Percentiles rank a stretch among this genome's conserved stretches.
Conservation (phyloP, 2,113 vertebrate species). For the Herpetotheres cachinnans region DNA sequence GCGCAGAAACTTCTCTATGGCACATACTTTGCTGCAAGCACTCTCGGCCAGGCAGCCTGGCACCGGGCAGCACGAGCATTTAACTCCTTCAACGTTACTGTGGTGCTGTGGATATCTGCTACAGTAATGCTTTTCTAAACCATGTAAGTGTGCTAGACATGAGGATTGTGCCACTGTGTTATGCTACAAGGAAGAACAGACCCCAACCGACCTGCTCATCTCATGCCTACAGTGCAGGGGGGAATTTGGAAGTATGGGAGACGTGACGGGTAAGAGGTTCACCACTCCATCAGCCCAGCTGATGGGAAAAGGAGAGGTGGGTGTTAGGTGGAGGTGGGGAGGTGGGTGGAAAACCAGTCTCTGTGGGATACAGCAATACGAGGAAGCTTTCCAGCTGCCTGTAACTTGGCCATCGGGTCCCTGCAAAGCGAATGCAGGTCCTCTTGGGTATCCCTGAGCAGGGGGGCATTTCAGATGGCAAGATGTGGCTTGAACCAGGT, state of each 20-base stretch:
- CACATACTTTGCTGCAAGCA: neutral
- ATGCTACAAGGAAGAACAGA: neutral
- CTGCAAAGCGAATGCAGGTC: neutral
- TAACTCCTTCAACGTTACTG: neutral
- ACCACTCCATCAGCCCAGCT: neutral
- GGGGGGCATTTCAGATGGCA: neutral
- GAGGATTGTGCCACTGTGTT: neutral
- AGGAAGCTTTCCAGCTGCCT: neutral
- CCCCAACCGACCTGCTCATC: neutral
- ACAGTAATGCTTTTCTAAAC: neutral
- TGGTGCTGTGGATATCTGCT: neutral
- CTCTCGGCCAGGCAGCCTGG: neutral
- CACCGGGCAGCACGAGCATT: neutral
- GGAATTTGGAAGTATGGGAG: neutral
- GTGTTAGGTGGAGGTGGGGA: neutral
- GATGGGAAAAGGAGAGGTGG: neutral
- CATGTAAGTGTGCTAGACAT: rapidly evolving
- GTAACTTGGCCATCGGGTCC: neutral
- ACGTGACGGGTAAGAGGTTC: neutral
- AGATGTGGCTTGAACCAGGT: neutral
- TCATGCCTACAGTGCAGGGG: rapidly evolving
- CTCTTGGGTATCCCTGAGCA: neutral
- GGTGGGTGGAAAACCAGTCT: neutral
- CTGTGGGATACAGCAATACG: rapidly evolving
- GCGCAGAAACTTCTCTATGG: neutral